A percentile compares a stretch with the other conserved stretches of the same genome.
Conservation (phyloP, 2,888 invertebrate genomes). For the Scaptomyza caliginosa region DNA sequence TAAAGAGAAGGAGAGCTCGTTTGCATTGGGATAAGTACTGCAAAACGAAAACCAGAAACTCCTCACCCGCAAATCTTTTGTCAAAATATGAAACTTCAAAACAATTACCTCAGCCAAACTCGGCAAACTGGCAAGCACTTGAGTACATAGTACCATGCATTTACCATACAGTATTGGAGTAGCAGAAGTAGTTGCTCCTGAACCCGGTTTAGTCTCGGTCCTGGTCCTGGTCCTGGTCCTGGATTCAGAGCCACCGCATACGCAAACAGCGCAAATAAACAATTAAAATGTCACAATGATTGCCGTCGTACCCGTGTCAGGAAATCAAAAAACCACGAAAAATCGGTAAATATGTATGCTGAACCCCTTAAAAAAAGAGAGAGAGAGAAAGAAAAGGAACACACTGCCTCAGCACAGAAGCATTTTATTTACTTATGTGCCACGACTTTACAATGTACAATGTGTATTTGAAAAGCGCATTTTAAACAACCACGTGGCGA, state of each 20-base stretch:
- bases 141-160: constrained; percentile 34
- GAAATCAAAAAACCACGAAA: constrained; percentile 76
- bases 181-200: constrained; percentile 16
- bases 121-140: constrained; percentile 56
- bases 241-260: constrained; percentile 27
- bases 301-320: constrained; percentile 78
- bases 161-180: constrained; percentile 1
- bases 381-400: constrained; percentile 5
- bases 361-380: constrained; percentile 51
- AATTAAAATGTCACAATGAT: constrained; percentile 81
- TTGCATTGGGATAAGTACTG: constrained; percentile 22
- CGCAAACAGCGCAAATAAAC: constrained; percentile 75
- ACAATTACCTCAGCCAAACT: constrained; percentile 53
- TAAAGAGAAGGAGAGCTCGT: constrained; percentile 15
- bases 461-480: constrained; percentile 70
- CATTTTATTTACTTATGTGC: constrained; percentile 43
- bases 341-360: constrained; percentile 64
- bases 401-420: background rate
- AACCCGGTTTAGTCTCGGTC: background rate
- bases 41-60: constrained; percentile 24
- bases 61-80: constrained; percentile 71
- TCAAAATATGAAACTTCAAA: constrained; percentile 66
- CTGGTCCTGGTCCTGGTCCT: background rate
- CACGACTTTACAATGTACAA: constrained; percentile 28
- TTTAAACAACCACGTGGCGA: constrained; percentile 55